Evolutionary conservation across 2,797 vertebrate genomes (phyloP).

Genomic region (Octomys mimax): DNA sequence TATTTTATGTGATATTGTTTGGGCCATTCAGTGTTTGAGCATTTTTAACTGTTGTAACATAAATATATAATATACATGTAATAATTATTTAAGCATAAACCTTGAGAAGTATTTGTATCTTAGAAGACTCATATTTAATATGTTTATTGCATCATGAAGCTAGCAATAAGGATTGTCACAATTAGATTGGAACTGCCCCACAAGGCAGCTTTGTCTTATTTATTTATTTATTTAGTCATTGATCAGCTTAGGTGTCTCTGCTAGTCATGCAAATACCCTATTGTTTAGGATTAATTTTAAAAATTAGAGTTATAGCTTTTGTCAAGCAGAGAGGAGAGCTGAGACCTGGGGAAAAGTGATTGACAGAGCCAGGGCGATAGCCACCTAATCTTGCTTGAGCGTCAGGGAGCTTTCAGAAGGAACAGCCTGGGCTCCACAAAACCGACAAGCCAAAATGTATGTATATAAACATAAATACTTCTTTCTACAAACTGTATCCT

Average conservation of each 20-base stretch:
- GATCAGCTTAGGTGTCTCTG: background rate
- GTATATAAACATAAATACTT: background rate
- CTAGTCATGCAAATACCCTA: background rate
- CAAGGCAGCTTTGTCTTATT: background rate
- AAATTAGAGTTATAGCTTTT: background rate
- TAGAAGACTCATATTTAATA: background rate
- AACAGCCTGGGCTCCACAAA: background rate
- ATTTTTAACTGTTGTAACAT: background rate
- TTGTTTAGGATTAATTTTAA: background rate
- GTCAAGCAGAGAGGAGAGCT: background rate
- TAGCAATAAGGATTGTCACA: background rate
- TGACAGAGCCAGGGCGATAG: background rate
- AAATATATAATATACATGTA: background rate
- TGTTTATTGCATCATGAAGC: background rate
- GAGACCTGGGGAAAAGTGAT: background rate
- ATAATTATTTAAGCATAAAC: background rate
- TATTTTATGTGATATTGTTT: background rate
- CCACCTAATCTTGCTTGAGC: background rate
- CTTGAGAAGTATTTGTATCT: background rate
- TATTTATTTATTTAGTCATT: background rate
- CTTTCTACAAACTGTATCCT: background rate
- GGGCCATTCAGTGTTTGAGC: background rate
- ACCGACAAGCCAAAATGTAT: background rate
- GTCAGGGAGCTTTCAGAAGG: background rate
- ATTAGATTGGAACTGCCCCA: background rate